Evolutionary conservation across 2,113 vertebrate species (phyloP).

Genomic region (Cnemophilus loriae): DNA sequence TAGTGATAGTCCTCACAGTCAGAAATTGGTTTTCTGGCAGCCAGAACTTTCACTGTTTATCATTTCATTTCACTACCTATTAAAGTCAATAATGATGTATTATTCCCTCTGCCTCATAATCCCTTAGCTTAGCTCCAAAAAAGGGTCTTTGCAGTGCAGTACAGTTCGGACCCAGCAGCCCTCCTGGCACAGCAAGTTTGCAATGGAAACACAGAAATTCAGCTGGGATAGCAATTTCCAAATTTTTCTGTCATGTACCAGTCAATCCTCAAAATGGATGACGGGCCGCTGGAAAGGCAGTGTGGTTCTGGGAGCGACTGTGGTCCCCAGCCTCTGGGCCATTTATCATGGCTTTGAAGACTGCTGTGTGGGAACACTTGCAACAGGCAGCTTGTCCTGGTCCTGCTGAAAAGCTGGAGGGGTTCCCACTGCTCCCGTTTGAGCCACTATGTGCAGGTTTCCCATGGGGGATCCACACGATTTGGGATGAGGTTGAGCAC

Average conservation of each 20-base stretch:
- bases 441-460: background rate
- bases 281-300: background rate
- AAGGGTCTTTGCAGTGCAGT: background rate
- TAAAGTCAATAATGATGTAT: slow-evolving; percentile 15
- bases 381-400: background rate
- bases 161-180: background rate
- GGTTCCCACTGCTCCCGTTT: fast-evolving
- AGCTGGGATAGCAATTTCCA: background rate
- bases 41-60: background rate
- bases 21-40: slow-evolving; percentile 13
- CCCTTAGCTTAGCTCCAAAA: background rate
- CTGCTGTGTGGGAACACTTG: background rate
- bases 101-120: background rate
- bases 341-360: background rate
- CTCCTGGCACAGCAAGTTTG: background rate
- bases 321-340: background rate
- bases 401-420: background rate
- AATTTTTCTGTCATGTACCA: background rate
- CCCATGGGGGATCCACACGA: background rate
- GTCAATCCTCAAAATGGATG: background rate
- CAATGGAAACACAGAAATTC: background rate
- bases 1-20: background rate
- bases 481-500: background rate
- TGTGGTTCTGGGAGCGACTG: background rate
- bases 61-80: slow-evolving; percentile 19